A percentile compares a stretch with the other conserved stretches of the same genome.
Conservation (phyloP, 2,113 vertebrate genomes). For the Myotis yumanensis region DNA sequence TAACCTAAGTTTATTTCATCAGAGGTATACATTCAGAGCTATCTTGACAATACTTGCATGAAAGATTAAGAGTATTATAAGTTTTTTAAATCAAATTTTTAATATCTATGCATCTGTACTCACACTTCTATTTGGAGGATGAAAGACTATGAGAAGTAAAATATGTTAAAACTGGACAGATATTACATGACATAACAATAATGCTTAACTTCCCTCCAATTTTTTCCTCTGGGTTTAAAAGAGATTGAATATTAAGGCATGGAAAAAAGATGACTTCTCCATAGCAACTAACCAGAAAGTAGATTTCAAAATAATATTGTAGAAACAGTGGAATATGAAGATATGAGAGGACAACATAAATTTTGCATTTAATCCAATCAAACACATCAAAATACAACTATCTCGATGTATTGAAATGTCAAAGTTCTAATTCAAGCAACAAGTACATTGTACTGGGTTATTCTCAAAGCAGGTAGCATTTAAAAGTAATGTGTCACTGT, state of each 20-base stretch:
- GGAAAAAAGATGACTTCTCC: background rate
- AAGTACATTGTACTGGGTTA: background rate
- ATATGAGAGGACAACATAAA: background rate
- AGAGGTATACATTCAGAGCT: background rate
- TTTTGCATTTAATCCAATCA: constrained; percentile 36
- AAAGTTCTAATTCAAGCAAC: background rate
- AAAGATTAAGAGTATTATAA: background rate
- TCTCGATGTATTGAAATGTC: background rate
- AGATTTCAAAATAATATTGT: background rate
- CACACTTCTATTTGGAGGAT: background rate
- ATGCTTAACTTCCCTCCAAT: background rate
- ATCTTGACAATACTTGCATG: background rate
- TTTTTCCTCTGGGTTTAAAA: background rate
- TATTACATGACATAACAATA: background rate
- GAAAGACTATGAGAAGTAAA: background rate
- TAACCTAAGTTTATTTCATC: background rate
- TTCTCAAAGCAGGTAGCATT: background rate
- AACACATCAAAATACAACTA: background rate
- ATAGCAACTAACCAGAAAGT: background rate
- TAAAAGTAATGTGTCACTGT: background rate
- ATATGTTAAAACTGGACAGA: background rate
- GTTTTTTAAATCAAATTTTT: background rate
- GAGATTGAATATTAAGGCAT: background rate
- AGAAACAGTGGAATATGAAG: background rate
- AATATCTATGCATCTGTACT: background rate